Evolutionary conservation across 1,140 invertebrate genomes (phyloP), one percentile per base, ranked within the genome.

Genomic region (Pantala flavescens): DNA sequence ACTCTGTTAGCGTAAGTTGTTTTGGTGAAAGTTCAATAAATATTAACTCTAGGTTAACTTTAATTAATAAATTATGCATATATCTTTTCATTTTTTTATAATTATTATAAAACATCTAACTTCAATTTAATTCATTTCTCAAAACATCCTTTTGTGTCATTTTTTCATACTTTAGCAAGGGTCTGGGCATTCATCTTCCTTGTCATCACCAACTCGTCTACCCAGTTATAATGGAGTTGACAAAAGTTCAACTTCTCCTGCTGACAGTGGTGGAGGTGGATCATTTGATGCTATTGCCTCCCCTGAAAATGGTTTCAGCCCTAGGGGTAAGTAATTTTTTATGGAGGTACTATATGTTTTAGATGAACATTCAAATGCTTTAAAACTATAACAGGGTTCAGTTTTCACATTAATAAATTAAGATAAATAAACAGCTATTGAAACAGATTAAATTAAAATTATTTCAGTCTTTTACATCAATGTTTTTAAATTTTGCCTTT

Each of bases 121-220:
- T n/a, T n/a, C 28, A 2, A 36, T 5, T 36, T 9, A 36, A 36
- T 36, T 2, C 28, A 36, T 2, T 36, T 36, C 28, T 36, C 28
- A 36, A 36, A 36, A 5, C 9, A 9, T 36, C 2, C 2, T 36
- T 36, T 36, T 36, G 28, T 36, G 28, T 36, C 5, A 21, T 63
- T 63, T 63, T 75, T 75, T 71, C 21, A 19, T 21, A 42, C 7
- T 71, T 10, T 23, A 28, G 14, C 71, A 75, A 63, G 74, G 74
- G 16, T 75, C 74, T 16, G 71, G 74, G 14, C 23, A 43, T 14
- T 75, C 74, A 24, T 75, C 74, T 36, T 71, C 75, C 23, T 71
- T 78, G 23, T 74, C 73, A 43, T 74, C 75, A 76, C 72, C 74
- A 75, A 75, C 74, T 73, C 73, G 74, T 43, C 71, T 73, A n/a